Evolutionary conservation across 2,113 vertebrate species (phyloP).

Genomic region (Glareola pratincola): DNA sequence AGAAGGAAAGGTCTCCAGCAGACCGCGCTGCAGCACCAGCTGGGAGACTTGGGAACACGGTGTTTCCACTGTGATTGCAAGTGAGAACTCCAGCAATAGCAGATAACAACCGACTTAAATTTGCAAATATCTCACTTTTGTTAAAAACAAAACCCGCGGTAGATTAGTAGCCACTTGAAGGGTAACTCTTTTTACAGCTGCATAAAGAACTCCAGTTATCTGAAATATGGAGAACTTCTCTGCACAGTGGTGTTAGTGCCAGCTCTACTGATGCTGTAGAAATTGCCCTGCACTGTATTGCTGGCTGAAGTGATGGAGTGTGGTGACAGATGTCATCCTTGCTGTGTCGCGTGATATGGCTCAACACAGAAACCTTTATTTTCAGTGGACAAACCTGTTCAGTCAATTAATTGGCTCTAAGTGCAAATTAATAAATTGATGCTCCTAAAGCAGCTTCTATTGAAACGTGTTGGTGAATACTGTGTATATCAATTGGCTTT

Average conservation of each 20-base stretch:
- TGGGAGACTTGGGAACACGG: not conserved
- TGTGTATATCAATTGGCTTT: not conserved
- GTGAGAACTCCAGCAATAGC: not conserved
- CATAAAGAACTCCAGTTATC: not conserved
- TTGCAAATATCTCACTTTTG: not conserved
- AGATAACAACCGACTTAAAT: not conserved
- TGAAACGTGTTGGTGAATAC: not conserved
- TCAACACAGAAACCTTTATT: not conserved
- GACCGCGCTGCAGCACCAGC: not conserved
- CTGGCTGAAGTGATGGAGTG: not conserved
- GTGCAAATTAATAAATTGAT: not conserved
- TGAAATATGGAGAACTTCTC: not conserved
- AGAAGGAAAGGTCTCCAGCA: not conserved
- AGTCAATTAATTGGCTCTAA: not conserved
- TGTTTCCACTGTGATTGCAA: not conserved
- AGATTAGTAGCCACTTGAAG: not conserved
- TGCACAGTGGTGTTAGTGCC: rapidly evolving
- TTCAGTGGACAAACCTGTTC: not conserved
- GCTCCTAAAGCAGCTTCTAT: not conserved
- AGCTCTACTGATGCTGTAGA: not conserved
- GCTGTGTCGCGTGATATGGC: not conserved
- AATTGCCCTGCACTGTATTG: not conserved
- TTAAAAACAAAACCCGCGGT: not conserved
- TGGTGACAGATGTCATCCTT: not conserved
- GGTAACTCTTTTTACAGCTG: not conserved